phyloP scores from a whole-genome alignment of 2,113 vertebrate genomes.

The Bucco capensis region DNA sequence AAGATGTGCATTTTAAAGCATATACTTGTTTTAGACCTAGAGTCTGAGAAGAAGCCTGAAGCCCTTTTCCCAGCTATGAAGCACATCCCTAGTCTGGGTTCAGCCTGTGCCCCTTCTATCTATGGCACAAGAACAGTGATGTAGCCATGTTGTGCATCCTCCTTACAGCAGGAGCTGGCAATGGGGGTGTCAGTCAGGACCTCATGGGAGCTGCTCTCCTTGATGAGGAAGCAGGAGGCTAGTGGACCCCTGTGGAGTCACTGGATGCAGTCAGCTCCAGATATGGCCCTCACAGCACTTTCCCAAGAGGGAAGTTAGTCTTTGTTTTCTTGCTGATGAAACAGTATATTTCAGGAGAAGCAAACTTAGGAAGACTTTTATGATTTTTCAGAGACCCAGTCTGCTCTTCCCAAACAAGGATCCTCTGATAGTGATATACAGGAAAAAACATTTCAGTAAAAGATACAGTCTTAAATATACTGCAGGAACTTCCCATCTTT shows the following conservation, averaged over 20 bases:
- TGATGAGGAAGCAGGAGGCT: neutral
- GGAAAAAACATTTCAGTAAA: neutral
- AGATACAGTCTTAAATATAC: neutral
- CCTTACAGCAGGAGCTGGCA: neutral
- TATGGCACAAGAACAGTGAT: neutral
- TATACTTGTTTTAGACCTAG: neutral
- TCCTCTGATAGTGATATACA: neutral
- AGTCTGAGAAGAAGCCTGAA: neutral
- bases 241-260: neutral
- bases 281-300: accelerated
- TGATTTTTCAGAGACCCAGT: neutral
- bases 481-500: neutral
- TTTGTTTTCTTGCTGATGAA: neutral
- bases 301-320: neutral
- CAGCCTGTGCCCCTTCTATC: neutral
- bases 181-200: neutral
- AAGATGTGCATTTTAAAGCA: neutral
- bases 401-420: neutral
- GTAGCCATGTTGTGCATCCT: accelerated
- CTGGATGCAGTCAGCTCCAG: neutral
- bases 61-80: neutral
- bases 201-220: neutral
- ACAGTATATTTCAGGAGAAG: neutral
- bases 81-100: neutral
- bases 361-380: neutral